Evolutionary conservation across 2,797 vertebrate species (phyloP), one percentile per base, ranked within the genome.

Genomic region (Crocidura indochinensis): DNA sequence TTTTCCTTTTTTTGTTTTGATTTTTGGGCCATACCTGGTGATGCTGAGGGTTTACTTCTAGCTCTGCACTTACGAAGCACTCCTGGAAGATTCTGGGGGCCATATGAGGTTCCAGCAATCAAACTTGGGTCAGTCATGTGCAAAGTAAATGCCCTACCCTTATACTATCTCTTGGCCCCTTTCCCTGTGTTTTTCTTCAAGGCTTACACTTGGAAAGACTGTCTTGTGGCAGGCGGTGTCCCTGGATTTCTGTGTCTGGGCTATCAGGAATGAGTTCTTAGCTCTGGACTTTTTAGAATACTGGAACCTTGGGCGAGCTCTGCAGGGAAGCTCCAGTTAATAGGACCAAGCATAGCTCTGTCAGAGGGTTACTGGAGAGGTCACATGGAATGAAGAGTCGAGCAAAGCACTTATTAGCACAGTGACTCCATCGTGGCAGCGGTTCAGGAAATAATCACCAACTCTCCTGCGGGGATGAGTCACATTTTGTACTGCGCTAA

Each of bases 241-340:
- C 7, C 0, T 82, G 65, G 68, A n/a, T n/a, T 82, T 87, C 94
- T 72, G 10, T 79, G 82, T 88, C 93, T 44, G 26, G 49, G 68
- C 44, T 15, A 3, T 81, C 72, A 74, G 77, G 51, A 76, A 49
- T 84, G 31, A 78, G 3, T 76, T 49, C 26, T 93, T 10, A 60
- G 71, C 91, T 88, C 29, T 75, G 46, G 22, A 38, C 15, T 90
- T 88, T 79, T 78, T 81, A 65, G 46, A 38, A 53, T 19, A 1
- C 20, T 46, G 49, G 65, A 65, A 20, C 51, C 27, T 44, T 31
- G 24, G 60, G 72, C 26, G 79, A 29, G 24, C 51, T 77, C 15
- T 26, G 15, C 47, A 19, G 84, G 71, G 83, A 27, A 47, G 84
- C 47, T 53, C 2, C 27, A 53, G 10, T 76, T 77, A 51, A 26